A percentile compares a stretch with the other conserved stretches of the same genome.
phyloP scores from a whole-genome alignment of 1,140 invertebrate species.

The Pissodes strobi region DNA sequence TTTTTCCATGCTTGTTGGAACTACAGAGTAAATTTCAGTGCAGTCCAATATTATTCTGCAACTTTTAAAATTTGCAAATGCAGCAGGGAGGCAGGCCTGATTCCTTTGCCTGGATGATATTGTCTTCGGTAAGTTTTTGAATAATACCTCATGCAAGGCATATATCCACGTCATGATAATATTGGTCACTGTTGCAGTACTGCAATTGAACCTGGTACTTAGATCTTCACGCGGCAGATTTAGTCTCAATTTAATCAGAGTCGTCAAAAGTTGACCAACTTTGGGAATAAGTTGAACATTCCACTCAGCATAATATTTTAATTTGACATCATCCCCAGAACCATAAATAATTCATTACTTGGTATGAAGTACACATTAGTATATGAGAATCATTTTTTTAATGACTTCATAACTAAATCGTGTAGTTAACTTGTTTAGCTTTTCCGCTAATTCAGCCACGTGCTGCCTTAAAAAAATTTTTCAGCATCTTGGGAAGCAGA shows the following conservation, averaged over 20 bases:
- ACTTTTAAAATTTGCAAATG: conserved; percentile 37
- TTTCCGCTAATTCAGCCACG: too few species aligned
- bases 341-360: conserved; percentile 29
- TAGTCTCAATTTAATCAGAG: conserved; percentile 39
- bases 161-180: conserved; percentile 41
- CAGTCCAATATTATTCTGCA: conserved; percentile 41
- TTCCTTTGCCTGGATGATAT: conserved; percentile 37
- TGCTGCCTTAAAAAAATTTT: too few species aligned
- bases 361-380: conserved; percentile 38
- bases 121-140: conserved; percentile 32
- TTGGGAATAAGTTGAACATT: conserved; percentile 31
- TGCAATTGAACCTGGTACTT: conserved; percentile 12
- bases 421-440: too few species aligned
- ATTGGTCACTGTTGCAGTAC: conserved; percentile 38
- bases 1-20: conserved; percentile 28
- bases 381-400: conserved; percentile 29
- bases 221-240: conserved; percentile 33
- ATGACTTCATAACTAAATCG: conserved; percentile 33
- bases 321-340: conserved; percentile 13
- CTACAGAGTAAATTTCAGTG: conserved; percentile 34
- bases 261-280: conserved; percentile 37
- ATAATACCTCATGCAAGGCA: conserved; percentile 40
- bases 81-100: conserved; percentile 9
- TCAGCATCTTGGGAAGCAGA: too few species aligned
- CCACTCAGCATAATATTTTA: conserved; percentile 40